phyloP scores from a whole-genome alignment of 2,113 vertebrate species.

The Stictonetta naevosa region DNA sequence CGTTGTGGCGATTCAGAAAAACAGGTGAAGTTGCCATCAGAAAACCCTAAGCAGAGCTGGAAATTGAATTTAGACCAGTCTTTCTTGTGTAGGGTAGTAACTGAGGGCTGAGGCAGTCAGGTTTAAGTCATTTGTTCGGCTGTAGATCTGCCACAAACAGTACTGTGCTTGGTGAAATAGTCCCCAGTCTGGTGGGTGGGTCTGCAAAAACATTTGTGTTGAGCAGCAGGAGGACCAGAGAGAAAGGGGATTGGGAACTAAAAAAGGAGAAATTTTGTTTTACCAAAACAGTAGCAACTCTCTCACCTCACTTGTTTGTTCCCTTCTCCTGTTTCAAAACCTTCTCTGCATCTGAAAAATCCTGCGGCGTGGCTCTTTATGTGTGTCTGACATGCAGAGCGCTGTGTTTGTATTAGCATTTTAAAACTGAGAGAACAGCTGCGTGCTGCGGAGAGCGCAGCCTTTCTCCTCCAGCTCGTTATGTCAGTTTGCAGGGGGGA shows the following conservation, averaged over 20 bases:
- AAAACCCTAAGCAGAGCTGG: neutral
- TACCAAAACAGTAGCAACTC: neutral
- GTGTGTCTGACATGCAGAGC: neutral
- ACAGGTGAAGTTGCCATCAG: neutral
- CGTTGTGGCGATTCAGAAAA: neutral
- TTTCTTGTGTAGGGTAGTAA: neutral
- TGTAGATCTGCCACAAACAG: neutral
- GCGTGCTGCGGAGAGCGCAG: conserved; percentile 38
- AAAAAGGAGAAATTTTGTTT: neutral
- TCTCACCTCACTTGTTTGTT: accelerated
- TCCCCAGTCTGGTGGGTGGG: accelerated
- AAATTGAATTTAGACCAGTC: neutral
- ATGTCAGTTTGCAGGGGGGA: neutral
- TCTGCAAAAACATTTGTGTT: accelerated
- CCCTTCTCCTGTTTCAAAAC: neutral
- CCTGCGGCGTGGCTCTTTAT: accelerated
- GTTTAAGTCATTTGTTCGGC: neutral
- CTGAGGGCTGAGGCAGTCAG: neutral
- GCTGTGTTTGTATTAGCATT: conserved; percentile 39
- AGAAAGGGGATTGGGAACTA: neutral
- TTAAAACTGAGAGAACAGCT: conserved; percentile 66
- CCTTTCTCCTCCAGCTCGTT: conserved; percentile 35
- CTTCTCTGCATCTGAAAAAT: accelerated
- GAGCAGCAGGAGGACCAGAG: neutral
- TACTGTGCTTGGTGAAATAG: neutral